phyloP scores from a whole-genome alignment of 2,797 vertebrate species.

The Tenualosa thibaudeaui region DNA sequence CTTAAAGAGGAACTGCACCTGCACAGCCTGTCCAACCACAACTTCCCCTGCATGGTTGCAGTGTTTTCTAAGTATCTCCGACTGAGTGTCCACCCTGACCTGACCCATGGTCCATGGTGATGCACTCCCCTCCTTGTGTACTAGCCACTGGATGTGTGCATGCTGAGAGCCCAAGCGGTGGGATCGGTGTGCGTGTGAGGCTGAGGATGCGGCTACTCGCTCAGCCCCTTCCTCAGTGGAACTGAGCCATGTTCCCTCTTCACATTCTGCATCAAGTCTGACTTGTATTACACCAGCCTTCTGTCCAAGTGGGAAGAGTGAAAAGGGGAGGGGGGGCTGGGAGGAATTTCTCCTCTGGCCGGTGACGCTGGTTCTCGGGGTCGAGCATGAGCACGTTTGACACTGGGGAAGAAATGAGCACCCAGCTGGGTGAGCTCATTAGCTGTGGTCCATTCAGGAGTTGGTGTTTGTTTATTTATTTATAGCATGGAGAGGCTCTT shows the following conservation, averaged over 20 bases:
- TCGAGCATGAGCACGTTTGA: constrained; percentile 66
- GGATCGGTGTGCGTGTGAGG: not conserved
- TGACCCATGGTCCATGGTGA: constrained; percentile 52
- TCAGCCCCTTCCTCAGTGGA: constrained; percentile 53
- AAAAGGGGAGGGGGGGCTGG: constrained; percentile 35
- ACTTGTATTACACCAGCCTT: constrained; percentile 72
- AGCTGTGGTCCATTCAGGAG: constrained; percentile 36
- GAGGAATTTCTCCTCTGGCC: constrained; percentile 61
- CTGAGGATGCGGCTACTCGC: constrained; percentile 37
- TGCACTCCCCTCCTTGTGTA: constrained; percentile 39
- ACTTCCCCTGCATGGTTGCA: constrained; percentile 51
- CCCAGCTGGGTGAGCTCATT: constrained; percentile 60
- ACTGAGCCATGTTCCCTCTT: constrained; percentile 56
- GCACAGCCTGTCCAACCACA: constrained; percentile 57
- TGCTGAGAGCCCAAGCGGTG: constrained; percentile 21
- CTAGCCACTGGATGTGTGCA: constrained; percentile 45
- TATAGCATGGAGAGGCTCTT: not conserved
- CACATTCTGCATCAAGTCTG: constrained; percentile 71
- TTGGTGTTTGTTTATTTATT: not conserved
- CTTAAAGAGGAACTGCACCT: constrained; percentile 60
- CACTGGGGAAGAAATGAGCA: constrained; percentile 64
- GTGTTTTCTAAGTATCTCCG: constrained; percentile 52
- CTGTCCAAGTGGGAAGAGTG: constrained; percentile 69
- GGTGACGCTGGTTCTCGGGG: constrained; percentile 67
- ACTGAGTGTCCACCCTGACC: constrained; percentile 49